These are phyloP conservation scores for Sphyrna mokarran DNA, from an alignment of 2,113 vertebrate species.

Conservation along the genomic window DNA sequence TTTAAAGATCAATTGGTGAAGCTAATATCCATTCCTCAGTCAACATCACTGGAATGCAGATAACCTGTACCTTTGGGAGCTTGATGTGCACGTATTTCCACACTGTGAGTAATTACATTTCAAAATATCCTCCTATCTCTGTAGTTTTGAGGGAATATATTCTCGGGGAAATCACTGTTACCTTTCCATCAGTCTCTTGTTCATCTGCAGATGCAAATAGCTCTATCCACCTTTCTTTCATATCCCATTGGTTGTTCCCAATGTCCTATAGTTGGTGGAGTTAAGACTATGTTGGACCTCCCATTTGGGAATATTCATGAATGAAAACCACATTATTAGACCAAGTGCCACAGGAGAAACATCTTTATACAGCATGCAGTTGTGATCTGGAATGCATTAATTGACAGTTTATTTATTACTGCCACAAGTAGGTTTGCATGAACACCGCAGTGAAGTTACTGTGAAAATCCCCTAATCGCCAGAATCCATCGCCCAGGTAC, in stretches of 20 bases:
- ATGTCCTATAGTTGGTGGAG: neutral
- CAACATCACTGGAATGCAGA: too few species aligned
- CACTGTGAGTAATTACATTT: neutral
- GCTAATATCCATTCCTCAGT: too few species aligned
- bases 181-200: neutral
- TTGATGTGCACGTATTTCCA: neutral
- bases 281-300: neutral
- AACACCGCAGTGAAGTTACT: too few species aligned
- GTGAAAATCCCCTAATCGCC: too few species aligned
- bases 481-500: too few species aligned
- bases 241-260: neutral
- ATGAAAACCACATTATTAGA: neutral
- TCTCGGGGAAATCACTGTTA: neutral
- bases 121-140: neutral
- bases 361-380: neutral
- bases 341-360: neutral
- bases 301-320: neutral
- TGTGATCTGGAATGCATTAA: neutral
- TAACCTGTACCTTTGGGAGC: neutral
- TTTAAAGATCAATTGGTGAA: too few species aligned
- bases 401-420: too few species aligned
- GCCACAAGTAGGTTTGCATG: too few species aligned
- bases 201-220: neutral
- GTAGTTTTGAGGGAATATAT: neutral
- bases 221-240: neutral